Conservation (phyloP, 2,113 vertebrate genomes). For the Formicarius rufipectus region DNA sequence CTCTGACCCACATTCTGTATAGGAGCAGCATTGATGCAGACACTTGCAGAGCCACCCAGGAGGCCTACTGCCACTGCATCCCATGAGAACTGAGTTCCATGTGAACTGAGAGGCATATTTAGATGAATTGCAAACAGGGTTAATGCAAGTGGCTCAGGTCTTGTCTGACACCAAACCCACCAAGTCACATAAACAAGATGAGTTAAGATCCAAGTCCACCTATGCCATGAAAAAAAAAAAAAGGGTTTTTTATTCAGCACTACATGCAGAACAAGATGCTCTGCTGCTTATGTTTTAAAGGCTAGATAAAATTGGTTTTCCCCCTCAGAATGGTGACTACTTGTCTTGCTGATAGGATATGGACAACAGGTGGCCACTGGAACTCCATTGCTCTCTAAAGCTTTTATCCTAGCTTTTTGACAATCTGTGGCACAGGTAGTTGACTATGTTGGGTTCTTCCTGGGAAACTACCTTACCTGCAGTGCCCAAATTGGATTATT, state of each 20-base stretch:
- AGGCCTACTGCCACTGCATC: not conserved
- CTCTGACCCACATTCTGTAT: not conserved
- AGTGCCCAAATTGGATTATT: not conserved
- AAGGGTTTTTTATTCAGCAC: not conserved
- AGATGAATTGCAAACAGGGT: not conserved
- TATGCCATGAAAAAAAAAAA: not conserved
- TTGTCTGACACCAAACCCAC: not conserved
- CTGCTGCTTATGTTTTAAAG: not conserved
- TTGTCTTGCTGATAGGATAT: not conserved
- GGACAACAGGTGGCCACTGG: not conserved
- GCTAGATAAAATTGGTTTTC: not conserved
- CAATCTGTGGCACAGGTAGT: not conserved
- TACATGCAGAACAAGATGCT: not conserved
- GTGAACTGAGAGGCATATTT: not conserved
- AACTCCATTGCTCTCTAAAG: not conserved
- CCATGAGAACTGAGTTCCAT: not conserved
- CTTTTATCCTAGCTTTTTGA: not conserved
- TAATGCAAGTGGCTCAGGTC: not conserved
- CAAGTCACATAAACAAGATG: not conserved
- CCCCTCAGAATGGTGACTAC: not conserved
- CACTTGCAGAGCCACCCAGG: not conserved
- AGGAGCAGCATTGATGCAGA: not conserved
- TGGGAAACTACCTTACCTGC: not conserved
- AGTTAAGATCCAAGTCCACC: not conserved
- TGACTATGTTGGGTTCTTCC: not conserved